Conservation (phyloP, 2,888 invertebrate genomes). For the Rotaria socialis region DNA sequence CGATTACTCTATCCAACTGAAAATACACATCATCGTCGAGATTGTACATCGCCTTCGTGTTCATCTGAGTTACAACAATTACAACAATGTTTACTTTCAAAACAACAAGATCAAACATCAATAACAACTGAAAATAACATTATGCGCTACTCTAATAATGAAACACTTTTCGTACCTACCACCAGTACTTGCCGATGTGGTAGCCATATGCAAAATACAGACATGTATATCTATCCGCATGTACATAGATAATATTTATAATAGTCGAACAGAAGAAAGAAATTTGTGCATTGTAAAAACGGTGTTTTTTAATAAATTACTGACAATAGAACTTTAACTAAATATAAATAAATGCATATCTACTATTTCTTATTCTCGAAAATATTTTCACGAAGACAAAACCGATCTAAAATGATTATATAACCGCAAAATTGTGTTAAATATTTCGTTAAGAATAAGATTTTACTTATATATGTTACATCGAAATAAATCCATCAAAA, state of each 20-base stretch:
- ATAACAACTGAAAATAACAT: not conserved
- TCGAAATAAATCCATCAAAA: no score
- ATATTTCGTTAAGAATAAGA: no score
- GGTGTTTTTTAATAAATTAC: not conserved
- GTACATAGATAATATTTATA: not conserved
- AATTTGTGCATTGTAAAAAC: not conserved
- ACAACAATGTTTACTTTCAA: not conserved
- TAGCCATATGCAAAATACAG: not conserved
- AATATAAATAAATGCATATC: no score
- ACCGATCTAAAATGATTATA: no score
- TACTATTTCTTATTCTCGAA: no score
- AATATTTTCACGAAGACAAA: no score
- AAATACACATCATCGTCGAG: not conserved
- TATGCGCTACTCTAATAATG: not conserved
- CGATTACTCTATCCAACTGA: conserved; percentile 15
- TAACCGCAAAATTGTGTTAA: no score
- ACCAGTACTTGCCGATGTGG: not conserved
- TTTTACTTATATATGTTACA: no score
- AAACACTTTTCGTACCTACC: not conserved
- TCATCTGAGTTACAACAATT: conserved; percentile 4
- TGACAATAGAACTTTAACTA: not conserved
- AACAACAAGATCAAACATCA: conserved; percentile 5
- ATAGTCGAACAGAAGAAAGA: not conserved
- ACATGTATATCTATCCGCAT: not conserved
- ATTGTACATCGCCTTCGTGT: not conserved